phyloP scores from a whole-genome alignment of 2,797 vertebrate species.

The Falco cherrug region DNA sequence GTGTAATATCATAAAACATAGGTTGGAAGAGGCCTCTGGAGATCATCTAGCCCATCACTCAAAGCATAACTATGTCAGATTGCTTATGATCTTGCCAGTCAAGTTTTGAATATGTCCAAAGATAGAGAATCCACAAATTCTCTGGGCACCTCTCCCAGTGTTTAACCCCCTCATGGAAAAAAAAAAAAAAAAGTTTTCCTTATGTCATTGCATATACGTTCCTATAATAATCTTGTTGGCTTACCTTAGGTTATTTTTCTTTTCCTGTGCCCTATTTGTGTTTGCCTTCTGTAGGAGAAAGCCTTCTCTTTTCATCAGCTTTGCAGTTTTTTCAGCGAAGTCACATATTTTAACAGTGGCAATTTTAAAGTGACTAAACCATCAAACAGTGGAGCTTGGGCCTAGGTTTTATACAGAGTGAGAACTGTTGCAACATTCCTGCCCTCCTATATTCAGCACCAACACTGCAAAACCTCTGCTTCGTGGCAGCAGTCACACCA shows the following conservation, averaged over 20 bases:
- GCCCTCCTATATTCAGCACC: background rate
- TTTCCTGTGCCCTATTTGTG: background rate
- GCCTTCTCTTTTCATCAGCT: background rate
- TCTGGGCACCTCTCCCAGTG: background rate
- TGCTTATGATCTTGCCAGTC: background rate
- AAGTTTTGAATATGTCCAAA: background rate
- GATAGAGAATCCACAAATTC: background rate
- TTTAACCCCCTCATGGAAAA: background rate
- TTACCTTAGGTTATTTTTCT: background rate
- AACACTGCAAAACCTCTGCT: background rate
- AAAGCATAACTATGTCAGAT: background rate
- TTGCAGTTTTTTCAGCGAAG: background rate
- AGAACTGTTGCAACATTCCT: background rate
- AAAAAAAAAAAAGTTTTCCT: background rate
- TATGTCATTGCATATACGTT: background rate
- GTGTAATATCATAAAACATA: background rate
- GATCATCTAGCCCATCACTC: background rate
- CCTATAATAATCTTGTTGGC: background rate
- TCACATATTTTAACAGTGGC: background rate
- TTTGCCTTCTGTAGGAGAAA: background rate
- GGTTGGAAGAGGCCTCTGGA: background rate
- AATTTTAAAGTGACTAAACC: background rate
- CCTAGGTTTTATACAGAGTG: background rate
- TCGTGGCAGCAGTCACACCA: background rate
- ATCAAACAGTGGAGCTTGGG: background rate